phyloP scores from a whole-genome alignment of 2,888 invertebrate genomes.

The Actias luna region DNA sequence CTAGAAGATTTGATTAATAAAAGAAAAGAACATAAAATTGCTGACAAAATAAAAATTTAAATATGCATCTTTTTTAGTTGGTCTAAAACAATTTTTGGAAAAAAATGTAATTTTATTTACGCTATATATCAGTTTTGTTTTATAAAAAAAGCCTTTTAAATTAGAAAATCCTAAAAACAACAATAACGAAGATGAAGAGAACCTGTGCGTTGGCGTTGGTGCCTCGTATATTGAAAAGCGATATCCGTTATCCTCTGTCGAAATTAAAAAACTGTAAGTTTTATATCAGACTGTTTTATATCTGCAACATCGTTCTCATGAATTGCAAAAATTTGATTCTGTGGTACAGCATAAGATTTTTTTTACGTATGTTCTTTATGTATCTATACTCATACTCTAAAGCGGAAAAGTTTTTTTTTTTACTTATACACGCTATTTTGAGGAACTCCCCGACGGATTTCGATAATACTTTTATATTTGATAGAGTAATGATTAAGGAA shows the following conservation, averaged over 20 bases:
- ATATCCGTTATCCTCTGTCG: conserved; percentile 32
- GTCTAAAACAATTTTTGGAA: conserved; percentile 23
- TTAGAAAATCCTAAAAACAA: conserved; percentile 45
- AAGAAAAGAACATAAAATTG: conserved; percentile 24
- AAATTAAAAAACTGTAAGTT: conserved; percentile 50
- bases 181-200: conserved; percentile 46
- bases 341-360: too few relatives aligned
- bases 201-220: conserved; percentile 38
- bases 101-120: conserved; percentile 57
- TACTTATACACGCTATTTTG: too few relatives aligned
- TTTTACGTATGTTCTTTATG: too few relatives aligned
- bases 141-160: conserved; percentile 15
- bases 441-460: too few relatives aligned
- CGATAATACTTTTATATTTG: too few relatives aligned
- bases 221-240: conserved; percentile 39
- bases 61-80: conserved; percentile 26
- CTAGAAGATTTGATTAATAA: conserved; percentile 20
- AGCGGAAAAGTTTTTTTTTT: too few relatives aligned
- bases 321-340: too few relatives aligned
- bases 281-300: background rate
- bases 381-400: too few relatives aligned
- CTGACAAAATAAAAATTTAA: conserved; percentile 14
- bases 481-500: too few relatives aligned
- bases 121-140: conserved; percentile 43
- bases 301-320: background rate